Evolutionary conservation across 2,797 vertebrate genomes (phyloP), one percentile per base, ranked within the genome.

Genomic region (Pangasius mekongensis): DNA sequence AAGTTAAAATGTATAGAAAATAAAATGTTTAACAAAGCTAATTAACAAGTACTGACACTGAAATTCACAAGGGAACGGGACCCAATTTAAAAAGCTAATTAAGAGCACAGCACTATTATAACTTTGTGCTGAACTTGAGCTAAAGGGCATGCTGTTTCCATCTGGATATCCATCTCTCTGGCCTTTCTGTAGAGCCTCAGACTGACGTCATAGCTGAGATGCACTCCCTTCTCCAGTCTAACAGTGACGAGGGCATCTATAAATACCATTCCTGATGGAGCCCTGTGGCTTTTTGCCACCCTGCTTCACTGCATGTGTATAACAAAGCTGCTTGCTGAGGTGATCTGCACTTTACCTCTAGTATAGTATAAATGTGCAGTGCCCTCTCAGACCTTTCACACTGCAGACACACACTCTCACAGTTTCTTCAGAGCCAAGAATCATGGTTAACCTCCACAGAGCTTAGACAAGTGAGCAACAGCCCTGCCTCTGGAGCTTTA

Each of bases 171-270:
- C 78, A 89, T 88, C 89, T 91, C 77, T 22, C 78, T 91, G 81
- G 84, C 87, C 87, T 90, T 90, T 90, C 64, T 60, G 60, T 74
- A 54, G 62, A 91, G 20, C 49, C 76, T 69, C 39, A 84, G 77
- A 89, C 58, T 73, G 66, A 89, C 89, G 64, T 91, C 90, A 90
- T 71, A 22, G 81, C 49, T 87, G 66, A 86, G 66, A 88, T 77
- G 64, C 83, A 80, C 78, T 90, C 78, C 83, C 73, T 83, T 89
- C 76, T 89, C 71, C 30, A 78, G 83, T 86, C 85, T 87, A 78
- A 87, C 73, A 58, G 74, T 52, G 71, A 87, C 47, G 82, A 85
- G 89, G 36, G 74, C 10, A 80, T 89, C 91, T 90, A 90, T 91
- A 89, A 91, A 90, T 90, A 92, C 60, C 67, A 83, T 33, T 56